phyloP scores from a whole-genome alignment of 2,888 invertebrate species.

The Euplagia quadripunctaria region DNA sequence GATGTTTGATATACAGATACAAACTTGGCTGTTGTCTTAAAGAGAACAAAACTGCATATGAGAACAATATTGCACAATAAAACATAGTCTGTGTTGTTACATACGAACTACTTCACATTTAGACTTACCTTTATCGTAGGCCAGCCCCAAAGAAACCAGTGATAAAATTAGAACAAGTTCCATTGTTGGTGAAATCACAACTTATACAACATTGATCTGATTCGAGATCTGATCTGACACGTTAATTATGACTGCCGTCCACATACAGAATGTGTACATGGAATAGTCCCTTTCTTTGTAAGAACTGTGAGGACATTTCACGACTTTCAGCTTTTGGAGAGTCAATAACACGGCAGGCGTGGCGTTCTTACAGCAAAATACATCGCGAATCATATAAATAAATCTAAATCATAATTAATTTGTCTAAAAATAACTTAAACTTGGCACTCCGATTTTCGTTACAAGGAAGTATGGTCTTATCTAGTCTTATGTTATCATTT shows the following conservation, averaged over 20 bases:
- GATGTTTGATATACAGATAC: background rate
- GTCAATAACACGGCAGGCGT: constrained; percentile 49
- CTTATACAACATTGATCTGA: constrained; percentile 27
- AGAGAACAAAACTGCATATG: background rate
- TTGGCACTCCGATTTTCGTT: constrained; percentile 19
- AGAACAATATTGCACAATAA: too few species aligned
- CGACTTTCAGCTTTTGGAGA: constrained; percentile 17
- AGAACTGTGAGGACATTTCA: constrained; percentile 17
- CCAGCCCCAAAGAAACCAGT: constrained; percentile 62
- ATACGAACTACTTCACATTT: background rate
- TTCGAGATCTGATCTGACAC: constrained; percentile 17
- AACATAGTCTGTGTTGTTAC: background rate
- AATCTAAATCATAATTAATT: constrained; percentile 12
- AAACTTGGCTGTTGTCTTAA: background rate
- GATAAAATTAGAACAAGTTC: constrained; percentile 71
- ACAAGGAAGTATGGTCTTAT: constrained; percentile 9
- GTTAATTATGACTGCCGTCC: constrained; percentile 31
- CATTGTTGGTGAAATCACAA: constrained; percentile 57
- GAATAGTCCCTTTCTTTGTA: constrained; percentile 16
- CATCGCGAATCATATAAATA: constrained; percentile 19
- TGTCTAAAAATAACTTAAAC: constrained; percentile 10
- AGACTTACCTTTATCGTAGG: constrained; percentile 74
- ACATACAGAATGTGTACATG: constrained; percentile 15
- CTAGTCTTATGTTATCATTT: constrained; percentile 31
- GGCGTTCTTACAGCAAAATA: constrained; percentile 41